phyloP scores from a whole-genome alignment of 1,140 invertebrate species.

The Meloidogyne floridensis region DNA sequence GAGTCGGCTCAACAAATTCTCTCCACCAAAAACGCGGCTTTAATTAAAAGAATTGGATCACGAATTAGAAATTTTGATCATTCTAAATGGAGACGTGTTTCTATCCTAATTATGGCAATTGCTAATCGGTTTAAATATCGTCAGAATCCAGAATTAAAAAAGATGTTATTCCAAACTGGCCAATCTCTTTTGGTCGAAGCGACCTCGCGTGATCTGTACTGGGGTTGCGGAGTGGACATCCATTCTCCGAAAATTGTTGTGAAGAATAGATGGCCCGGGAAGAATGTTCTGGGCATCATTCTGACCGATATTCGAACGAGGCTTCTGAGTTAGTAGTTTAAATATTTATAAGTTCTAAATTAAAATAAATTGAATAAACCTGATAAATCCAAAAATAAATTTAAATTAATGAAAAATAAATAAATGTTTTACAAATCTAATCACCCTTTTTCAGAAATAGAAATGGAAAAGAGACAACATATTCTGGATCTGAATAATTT shows the following conservation, averaged over 20 bases:
- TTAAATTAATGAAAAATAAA: too few species aligned
- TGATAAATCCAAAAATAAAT: too few species aligned
- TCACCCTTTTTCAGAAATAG: too few species aligned
- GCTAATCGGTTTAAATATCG: constrained; percentile 1
- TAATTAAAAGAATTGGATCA: constrained; percentile 3
- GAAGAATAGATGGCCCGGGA: not conserved
- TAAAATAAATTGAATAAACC: too few species aligned
- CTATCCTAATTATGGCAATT: not conserved
- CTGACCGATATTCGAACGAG: not conserved
- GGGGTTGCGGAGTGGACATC: not conserved
- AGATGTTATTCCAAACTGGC: not conserved
- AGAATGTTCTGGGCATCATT: constrained; percentile 18
- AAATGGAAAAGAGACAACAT: too few species aligned
- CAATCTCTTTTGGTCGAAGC: constrained; percentile 18
- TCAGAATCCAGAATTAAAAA: not conserved
- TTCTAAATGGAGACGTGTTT: not conserved
- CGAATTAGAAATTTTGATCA: constrained; percentile 12
- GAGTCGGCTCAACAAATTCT: not conserved
- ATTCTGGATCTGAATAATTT: too few species aligned
- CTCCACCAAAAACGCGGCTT: not conserved
- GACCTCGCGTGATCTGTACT: not conserved
- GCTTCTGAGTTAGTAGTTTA: too few species aligned
- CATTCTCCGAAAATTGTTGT: not conserved
- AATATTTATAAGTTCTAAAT: too few species aligned
- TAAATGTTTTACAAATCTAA: too few species aligned